Conservation (phyloP, 2,888 invertebrate species). For the Parnassius mnemosyne region DNA sequence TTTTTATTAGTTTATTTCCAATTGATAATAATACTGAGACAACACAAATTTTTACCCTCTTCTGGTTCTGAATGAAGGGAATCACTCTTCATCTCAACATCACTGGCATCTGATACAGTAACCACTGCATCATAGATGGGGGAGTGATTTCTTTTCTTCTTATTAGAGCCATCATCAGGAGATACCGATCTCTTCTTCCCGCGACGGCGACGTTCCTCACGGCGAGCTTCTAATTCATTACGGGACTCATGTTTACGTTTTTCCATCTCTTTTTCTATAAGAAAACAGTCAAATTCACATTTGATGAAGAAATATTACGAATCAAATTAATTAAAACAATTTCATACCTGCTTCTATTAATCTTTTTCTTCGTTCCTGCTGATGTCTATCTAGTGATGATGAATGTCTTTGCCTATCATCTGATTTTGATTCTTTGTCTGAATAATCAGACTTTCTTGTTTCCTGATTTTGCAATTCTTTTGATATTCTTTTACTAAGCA, state of each 20-base stretch:
- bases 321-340: neutral
- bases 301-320: slow-evolving; percentile 9
- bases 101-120: slow-evolving; percentile 73
- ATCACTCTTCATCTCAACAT: slow-evolving; percentile 72
- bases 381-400: slow-evolving; percentile 68
- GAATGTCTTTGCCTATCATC: slow-evolving; percentile 46
- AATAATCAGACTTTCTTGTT: slow-evolving; percentile 64
- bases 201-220: slow-evolving; percentile 80
- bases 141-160: slow-evolving; percentile 63
- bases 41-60: slow-evolving; percentile 51
- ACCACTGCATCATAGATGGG: slow-evolving; percentile 68
- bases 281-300: slow-evolving; percentile 19
- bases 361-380: slow-evolving; percentile 83
- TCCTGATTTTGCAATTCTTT: slow-evolving; percentile 82
- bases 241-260: slow-evolving; percentile 88
- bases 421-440: slow-evolving; percentile 68
- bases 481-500: slow-evolving; percentile 84
- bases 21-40: neutral
- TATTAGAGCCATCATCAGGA: slow-evolving; percentile 52
- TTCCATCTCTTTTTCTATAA: slow-evolving; percentile 86
- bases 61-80: slow-evolving; percentile 66
- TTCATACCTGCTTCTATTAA: slow-evolving; percentile 84
- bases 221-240: slow-evolving; percentile 86
- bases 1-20: neutral
- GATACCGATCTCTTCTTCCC: slow-evolving; percentile 68